Evolutionary conservation across 2,888 invertebrate genomes (phyloP).

Genomic region (Ectemnius cavifrons): DNA sequence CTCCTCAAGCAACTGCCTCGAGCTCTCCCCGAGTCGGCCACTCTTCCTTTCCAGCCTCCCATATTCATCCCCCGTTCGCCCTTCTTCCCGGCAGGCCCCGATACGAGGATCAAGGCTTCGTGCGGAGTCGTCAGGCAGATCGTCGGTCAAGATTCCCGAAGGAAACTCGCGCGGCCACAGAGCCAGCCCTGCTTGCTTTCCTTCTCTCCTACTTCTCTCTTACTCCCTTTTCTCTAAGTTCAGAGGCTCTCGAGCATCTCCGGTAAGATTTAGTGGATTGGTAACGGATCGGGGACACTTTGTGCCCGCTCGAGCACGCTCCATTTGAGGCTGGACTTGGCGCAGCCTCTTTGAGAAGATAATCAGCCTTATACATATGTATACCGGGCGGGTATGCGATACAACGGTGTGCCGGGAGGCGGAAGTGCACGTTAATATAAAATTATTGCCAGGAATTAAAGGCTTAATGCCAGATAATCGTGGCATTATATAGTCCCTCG

Average conservation of each 20-base stretch:
- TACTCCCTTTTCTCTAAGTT: slow-evolving; percentile 41
- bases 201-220: slow-evolving; percentile 20
- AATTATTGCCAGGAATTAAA: slow-evolving; percentile 14
- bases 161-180: slow-evolving; percentile 32
- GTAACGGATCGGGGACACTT: slow-evolving; percentile 49
- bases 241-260: slow-evolving; percentile 43
- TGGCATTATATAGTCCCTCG: slow-evolving; percentile 25
- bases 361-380: too few relatives aligned
- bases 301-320: slow-evolving; percentile 33
- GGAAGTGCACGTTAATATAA: slow-evolving; percentile 3
- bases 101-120: slow-evolving; percentile 48
- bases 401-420: too few relatives aligned
- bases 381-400: too few relatives aligned
- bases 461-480: slow-evolving; percentile 17
- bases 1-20: slow-evolving; percentile 64
- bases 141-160: slow-evolving; percentile 61
- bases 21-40: slow-evolving; percentile 33
- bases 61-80: slow-evolving; percentile 26
- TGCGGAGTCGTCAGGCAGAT: slow-evolving; percentile 59
- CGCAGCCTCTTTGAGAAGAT: background rate
- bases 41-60: slow-evolving; percentile 27
- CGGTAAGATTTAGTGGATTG: slow-evolving; percentile 48
- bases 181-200: slow-evolving; percentile 23
- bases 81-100: slow-evolving; percentile 3
- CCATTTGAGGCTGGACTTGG: slow-evolving; percentile 11